These are phyloP conservation scores for Hemibagrus wyckioides DNA, from an alignment of 2,113 vertebrate genomes.

Conservation along the genomic window DNA sequence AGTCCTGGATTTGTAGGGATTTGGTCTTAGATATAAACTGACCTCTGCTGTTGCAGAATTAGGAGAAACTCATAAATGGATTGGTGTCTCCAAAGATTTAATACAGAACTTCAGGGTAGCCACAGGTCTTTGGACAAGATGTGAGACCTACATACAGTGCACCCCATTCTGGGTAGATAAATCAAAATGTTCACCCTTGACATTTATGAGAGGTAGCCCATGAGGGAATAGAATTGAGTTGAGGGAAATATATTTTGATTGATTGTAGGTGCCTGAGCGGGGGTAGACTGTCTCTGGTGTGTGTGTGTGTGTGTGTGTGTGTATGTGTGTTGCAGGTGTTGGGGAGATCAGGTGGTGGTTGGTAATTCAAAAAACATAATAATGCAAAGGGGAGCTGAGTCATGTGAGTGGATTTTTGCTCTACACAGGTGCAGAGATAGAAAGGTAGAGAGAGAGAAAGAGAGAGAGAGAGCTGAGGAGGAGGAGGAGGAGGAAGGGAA, in stretches of 20 bases:
- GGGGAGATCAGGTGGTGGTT: conserved; percentile 40
- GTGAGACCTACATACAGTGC: conserved; percentile 16
- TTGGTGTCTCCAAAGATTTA: conserved; percentile 4
- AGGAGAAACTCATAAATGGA: conserved; percentile 13
- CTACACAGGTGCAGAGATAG: conserved; percentile 18
- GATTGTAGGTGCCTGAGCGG: background rate
- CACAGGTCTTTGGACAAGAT: conserved; percentile 37
- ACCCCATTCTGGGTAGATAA: conserved; percentile 32
- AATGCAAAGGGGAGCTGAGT: conserved; percentile 41
- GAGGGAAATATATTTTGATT: conserved; percentile 39
- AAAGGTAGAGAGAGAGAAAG: background rate
- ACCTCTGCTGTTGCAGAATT: background rate
- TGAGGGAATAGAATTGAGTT: conserved; percentile 35
- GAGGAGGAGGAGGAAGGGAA: background rate
- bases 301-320: conserved; percentile 24
- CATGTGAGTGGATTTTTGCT: conserved; percentile 29
- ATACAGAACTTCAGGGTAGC: conserved; percentile 11
- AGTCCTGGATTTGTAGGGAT: background rate
- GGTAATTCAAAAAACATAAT: conserved; percentile 46
- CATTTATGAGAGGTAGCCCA: conserved; percentile 45
- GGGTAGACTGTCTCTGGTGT: conserved; percentile 17
- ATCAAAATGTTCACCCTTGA: conserved; percentile 44
- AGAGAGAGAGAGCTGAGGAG: background rate
- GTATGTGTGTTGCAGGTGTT: conserved; percentile 7
- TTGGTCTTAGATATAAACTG: conserved; percentile 1